A percentile compares a stretch with the other conserved stretches of the same genome.
Conservation (phyloP, 2,113 vertebrate species). For the Haemorhous mexicanus region DNA sequence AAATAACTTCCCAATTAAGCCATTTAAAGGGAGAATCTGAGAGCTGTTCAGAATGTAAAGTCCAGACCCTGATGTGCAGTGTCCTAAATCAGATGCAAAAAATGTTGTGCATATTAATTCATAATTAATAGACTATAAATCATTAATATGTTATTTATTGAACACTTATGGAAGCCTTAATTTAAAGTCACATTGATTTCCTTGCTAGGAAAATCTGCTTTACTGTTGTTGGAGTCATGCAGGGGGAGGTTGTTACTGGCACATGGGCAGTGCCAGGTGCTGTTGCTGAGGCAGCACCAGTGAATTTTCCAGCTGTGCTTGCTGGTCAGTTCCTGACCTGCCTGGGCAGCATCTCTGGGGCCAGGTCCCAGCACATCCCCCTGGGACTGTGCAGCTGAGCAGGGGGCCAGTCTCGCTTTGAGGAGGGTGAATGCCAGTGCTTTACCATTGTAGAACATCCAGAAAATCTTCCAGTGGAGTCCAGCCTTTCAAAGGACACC, state of each 20-base stretch:
- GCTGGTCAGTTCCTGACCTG: neutral
- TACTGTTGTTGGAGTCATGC: neutral
- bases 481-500: neutral
- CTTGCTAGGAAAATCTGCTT: neutral
- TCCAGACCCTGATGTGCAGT: neutral
- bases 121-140: conserved; percentile 40
- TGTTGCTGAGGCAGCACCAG: neutral
- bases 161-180: neutral
- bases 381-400: neutral
- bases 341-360: fast-evolving
- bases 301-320: neutral
- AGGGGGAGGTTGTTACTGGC: neutral
- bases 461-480: neutral
- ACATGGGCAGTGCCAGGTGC: neutral
- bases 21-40: neutral
- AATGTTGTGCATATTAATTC: neutral
- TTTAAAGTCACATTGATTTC: neutral
- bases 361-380: neutral
- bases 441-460: neutral
- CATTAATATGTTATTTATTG: neutral
- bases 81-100: neutral
- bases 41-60: neutral
- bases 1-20: neutral
- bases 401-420: neutral
- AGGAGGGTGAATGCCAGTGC: neutral